These are phyloP conservation scores for Ciconia nigra DNA, from an alignment of 2,797 vertebrate genomes.

Conservation along the genomic window DNA sequence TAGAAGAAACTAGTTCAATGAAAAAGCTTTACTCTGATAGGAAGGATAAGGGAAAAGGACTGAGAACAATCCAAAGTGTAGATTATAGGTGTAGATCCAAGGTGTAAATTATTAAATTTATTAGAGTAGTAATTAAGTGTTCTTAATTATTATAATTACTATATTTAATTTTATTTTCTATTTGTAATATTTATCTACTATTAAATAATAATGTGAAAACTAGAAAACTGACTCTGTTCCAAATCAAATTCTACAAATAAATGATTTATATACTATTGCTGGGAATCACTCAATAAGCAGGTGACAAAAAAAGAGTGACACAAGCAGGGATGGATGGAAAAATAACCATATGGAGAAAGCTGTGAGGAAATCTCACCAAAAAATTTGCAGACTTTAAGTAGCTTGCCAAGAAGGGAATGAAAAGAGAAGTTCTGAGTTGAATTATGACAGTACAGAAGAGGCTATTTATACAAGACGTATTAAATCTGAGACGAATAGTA, in stretches of 20 bases:
- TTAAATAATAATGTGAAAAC: neutral
- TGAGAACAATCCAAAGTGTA: neutral
- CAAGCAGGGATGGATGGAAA: neutral
- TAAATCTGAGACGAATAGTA: neutral
- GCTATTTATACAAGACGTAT: neutral
- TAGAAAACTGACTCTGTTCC: neutral
- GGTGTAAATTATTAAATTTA: neutral
- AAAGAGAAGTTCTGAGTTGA: neutral
- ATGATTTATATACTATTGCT: neutral
- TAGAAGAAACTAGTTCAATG: neutral
- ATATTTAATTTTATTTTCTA: neutral
- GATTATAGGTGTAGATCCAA: neutral
- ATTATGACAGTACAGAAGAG: neutral
- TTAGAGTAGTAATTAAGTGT: neutral
- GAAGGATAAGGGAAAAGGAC: neutral
- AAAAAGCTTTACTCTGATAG: neutral
- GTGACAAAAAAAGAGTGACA: neutral
- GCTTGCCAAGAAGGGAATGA: neutral
- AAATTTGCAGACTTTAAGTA: neutral
- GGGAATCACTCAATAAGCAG: neutral
- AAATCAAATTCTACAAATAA: neutral
- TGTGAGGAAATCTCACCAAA: neutral
- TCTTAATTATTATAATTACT: neutral
- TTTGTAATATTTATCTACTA: neutral
- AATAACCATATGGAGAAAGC: neutral